Evolutionary conservation across 2,113 vertebrate species (phyloP), one percentile per base, ranked within the genome.

Genomic region (Camelus bactrianus): DNA sequence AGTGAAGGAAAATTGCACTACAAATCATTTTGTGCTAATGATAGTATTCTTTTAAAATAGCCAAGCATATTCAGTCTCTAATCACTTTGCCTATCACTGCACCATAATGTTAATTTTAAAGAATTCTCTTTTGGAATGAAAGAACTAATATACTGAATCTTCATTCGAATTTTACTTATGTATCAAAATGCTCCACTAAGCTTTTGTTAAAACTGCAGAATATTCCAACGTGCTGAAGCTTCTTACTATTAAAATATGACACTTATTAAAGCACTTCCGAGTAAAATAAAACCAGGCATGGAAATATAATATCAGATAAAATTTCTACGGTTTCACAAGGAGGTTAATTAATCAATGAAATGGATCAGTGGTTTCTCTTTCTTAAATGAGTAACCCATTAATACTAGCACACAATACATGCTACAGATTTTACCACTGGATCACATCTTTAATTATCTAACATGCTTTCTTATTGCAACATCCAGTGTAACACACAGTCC

Each of bases 1-100:
- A 96, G n/a, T 97, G 48, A 96, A 97, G 92, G 93, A 87, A 98
- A 98, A 92, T 97, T 97, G 8, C 28, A 85, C 0, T 1, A 95
- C 96, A 97, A 96, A 93, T 11, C 70, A 95, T 96, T 96, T 69
- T 97, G 56, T 67, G 38, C 13, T 96, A 97, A 93, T 89, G 89
- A 42, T 79, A 93, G 1, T 73, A 54, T 83, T 98, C 3, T 82
- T 96, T 98, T 96, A 77, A 93, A 97, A 93, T 94, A 92, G 73
- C 3, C 20, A 90, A 83, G 77, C 87, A 90, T 79, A 52, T 89
- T 80, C 79, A 1, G 22, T 95, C 17, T 96, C 84, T 90, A 95
- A 96, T 91, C 38, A 91, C 0, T 13, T 67, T 56, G 8, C 42
- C 15, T 46, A 92, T 58, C 48, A 69, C 20, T 94, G 35, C 96